A percentile compares a stretch with the other conserved stretches of the same genome.
phyloP scores from a whole-genome alignment of 2,797 vertebrate species.

The Trematomus bernacchii region DNA sequence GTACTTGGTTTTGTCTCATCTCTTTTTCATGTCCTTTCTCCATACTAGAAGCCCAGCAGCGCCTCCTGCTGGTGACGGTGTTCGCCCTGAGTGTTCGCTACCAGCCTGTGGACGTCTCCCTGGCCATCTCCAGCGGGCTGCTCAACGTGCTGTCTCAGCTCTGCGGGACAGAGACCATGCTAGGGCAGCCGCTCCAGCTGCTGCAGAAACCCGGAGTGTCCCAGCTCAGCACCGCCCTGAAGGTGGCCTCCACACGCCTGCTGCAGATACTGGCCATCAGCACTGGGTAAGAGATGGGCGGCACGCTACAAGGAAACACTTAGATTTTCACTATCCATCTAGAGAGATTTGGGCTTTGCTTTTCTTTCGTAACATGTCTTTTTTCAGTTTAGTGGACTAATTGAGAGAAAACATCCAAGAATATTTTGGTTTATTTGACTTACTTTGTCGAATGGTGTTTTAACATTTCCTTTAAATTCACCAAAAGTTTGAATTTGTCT shows the following conservation, averaged over 20 bases:
- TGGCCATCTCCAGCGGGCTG: conserved; percentile 96
- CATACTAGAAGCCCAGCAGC: conserved; percentile 93
- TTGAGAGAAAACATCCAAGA: too few species aligned
- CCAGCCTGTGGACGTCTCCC: conserved; percentile 96
- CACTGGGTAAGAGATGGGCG: conserved; percentile 88
- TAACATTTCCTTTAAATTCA: too few species aligned
- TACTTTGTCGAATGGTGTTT: too few species aligned
- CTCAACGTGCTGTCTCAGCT: conserved; percentile 95
- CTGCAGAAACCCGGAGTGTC: conserved; percentile 94
- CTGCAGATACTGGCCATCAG: conserved; percentile 98
- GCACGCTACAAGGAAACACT: too few species aligned
- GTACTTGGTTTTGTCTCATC: neutral
- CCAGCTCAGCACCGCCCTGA: conserved; percentile 96
- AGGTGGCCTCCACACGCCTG: conserved; percentile 96
- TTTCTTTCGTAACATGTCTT: too few species aligned
- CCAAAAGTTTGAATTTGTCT: too few species aligned
- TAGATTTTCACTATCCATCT: too few species aligned
- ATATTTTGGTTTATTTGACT: too few species aligned
- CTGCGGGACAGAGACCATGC: conserved; percentile 96
- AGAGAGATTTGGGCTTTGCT: too few species aligned
- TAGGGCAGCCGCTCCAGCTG: conserved; percentile 95
- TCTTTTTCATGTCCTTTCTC: neutral
- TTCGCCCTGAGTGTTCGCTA: conserved; percentile 98
- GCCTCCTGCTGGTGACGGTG: conserved; percentile 96
- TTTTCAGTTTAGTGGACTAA: too few species aligned